A percentile compares a stretch with the other conserved stretches of the same genome.
Evolutionary conservation across 2,113 vertebrate species (phyloP).

Genomic region (Dolichotis patagonum): DNA sequence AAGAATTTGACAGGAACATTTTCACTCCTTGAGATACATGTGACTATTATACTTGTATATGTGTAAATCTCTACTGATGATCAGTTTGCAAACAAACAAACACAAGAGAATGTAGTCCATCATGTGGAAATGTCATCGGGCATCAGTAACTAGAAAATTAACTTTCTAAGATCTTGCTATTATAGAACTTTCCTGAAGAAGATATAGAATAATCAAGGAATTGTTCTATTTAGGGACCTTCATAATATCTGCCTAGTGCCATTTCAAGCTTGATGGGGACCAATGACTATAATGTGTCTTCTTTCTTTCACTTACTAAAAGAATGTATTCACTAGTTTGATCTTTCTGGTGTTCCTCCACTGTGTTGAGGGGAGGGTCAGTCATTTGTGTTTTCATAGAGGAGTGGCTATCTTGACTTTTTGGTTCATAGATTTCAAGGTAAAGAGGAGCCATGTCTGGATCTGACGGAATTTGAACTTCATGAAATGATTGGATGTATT

Average conservation of each 20-base stretch:
- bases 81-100: slow-evolving; percentile 1
- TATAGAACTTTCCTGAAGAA: not conserved
- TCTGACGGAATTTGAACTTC: not conserved
- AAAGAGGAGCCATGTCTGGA: not conserved
- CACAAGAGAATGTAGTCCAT: not conserved
- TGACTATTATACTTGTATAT: not conserved
- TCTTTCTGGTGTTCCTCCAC: not conserved
- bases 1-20: slow-evolving; percentile 2
- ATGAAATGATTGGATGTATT: not conserved
- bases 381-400: not conserved
- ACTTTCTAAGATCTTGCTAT: not conserved
- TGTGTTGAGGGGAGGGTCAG: not conserved
- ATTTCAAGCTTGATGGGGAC: not conserved
- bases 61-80: not conserved
- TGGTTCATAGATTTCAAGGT: not conserved
- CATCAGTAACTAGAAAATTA: not conserved
- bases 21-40: not conserved
- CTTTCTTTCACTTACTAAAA: not conserved
- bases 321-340: not conserved
- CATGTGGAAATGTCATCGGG: not conserved
- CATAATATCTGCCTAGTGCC: not conserved
- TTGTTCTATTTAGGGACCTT: not conserved
- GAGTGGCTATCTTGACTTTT: not conserved
- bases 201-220: not conserved
- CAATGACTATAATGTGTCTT: not conserved